A percentile compares a stretch with the other conserved stretches of the same genome.
phyloP scores from a whole-genome alignment of 1,140 invertebrate genomes.

The Apocrypta bakeri region DNA sequence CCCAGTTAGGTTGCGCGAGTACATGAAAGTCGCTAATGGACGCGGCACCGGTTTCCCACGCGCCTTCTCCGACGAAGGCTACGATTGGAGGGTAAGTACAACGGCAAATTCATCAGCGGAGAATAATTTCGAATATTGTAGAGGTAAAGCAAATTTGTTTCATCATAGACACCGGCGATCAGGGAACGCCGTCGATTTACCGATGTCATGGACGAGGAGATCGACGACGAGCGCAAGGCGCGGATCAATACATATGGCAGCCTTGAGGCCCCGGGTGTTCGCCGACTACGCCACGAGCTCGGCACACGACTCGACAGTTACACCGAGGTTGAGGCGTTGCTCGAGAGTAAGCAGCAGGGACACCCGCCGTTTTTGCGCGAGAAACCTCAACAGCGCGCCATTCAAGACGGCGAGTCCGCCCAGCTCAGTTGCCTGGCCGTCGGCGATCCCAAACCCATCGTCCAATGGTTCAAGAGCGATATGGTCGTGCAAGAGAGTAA shows the following conservation, averaged over 20 bases:
- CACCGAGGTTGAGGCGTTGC: conserved; percentile 87
- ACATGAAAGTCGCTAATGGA: conserved; percentile 91
- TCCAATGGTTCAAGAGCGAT: conserved; percentile 98
- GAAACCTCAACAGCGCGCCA: conserved; percentile 85
- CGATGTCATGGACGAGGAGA: conserved; percentile 97
- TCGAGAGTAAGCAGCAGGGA: conserved; percentile 86
- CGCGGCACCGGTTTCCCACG: conserved; percentile 81
- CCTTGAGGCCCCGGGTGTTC: conserved; percentile 75
- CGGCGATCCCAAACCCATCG: conserved; percentile 89
- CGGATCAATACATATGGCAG: conserved; percentile 86
- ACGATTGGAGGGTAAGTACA: conserved; percentile 83
- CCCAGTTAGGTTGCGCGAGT: conserved; percentile 91
- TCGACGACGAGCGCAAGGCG: conserved; percentile 90
- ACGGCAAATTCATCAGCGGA: not conserved
- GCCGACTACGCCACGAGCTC: conserved; percentile 87
- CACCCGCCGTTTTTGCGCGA: conserved; percentile 89
- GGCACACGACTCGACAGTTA: conserved; percentile 87
- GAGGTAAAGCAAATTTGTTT: no score
- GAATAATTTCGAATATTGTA: not conserved
- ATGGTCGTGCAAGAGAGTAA: conserved; percentile 87
- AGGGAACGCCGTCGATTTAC: conserved; percentile 92
- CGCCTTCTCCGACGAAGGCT: conserved; percentile 80
- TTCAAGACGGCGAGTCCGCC: conserved; percentile 85
- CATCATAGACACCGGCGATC: conserved; percentile 85
- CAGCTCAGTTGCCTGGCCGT: conserved; percentile 90